Evolutionary conservation across 2,888 invertebrate genomes (phyloP).

Genomic region (Abscondita cerata): DNA sequence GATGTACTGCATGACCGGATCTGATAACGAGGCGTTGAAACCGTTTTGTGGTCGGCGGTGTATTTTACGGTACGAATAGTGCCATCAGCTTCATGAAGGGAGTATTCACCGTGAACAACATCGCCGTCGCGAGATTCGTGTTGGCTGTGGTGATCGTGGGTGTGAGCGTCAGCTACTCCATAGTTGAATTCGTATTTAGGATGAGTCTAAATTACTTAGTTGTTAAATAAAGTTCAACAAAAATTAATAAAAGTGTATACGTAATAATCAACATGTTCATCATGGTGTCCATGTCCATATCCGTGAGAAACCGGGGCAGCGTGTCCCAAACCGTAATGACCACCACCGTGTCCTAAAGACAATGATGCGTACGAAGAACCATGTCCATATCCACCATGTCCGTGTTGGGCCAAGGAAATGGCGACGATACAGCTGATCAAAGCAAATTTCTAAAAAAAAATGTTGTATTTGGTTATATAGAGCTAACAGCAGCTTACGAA

Average conservation of each 20-base stretch:
- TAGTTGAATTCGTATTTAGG: constrained; percentile 68
- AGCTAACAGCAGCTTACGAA: not conserved
- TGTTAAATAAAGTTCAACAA: too few species aligned
- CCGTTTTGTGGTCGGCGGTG: constrained; percentile 66
- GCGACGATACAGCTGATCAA: constrained; percentile 4
- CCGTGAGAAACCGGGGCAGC: too few species aligned
- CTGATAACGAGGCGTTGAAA: constrained; percentile 57
- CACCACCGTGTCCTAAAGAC: too few species aligned
- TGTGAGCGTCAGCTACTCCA: constrained; percentile 65
- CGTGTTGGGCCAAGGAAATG: not conserved
- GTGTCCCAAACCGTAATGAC: too few species aligned
- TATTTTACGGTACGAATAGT: constrained; percentile 65
- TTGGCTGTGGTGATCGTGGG: constrained; percentile 65
- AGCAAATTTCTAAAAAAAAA: constrained; percentile 1
- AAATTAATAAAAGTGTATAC: not conserved
- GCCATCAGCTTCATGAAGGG: constrained; percentile 65
- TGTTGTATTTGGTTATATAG: not conserved
- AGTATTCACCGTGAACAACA: constrained; percentile 64
- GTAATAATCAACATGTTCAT: not conserved
- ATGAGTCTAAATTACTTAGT: constrained; percentile 59
- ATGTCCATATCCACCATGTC: not conserved
- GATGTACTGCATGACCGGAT: constrained; percentile 67
- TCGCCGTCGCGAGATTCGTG: constrained; percentile 64
- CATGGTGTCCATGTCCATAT: too few species aligned
- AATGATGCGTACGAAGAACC: not conserved